Evolutionary conservation across 2,113 vertebrate genomes (phyloP).

Genomic region (Ellobius talpinus): DNA sequence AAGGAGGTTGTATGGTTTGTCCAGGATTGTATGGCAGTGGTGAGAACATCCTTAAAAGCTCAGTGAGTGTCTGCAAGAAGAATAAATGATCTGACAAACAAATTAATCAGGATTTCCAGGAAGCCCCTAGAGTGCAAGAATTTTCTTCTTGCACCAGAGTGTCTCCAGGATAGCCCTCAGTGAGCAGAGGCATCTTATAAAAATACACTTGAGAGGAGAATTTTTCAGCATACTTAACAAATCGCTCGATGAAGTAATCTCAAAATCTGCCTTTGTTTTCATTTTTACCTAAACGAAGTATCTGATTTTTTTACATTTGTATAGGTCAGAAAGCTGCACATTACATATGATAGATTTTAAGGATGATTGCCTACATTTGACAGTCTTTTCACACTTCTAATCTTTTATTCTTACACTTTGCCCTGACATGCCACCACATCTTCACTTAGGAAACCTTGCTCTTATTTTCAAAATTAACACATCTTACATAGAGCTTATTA

Average conservation of each 20-base stretch:
- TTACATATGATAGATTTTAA: neutral
- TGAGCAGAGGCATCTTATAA: neutral
- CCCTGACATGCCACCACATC: neutral
- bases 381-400: neutral
- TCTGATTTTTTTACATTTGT: neutral
- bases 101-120: neutral
- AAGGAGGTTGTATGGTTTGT: neutral
- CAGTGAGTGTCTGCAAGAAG: neutral
- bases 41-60: neutral
- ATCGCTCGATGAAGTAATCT: neutral
- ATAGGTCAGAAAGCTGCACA: neutral
- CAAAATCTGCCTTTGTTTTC: neutral
- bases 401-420: constrained; percentile 15
- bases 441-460: neutral
- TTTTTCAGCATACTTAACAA: neutral
- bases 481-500: neutral
- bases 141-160: neutral
- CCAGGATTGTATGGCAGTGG: neutral
- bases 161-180: neutral
- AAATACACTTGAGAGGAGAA: neutral
- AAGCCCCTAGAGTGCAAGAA: neutral
- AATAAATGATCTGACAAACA: constrained; percentile 29
- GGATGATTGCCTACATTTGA: neutral
- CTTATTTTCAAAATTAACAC: constrained; percentile 10
- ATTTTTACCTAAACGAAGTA: constrained; percentile 5